Evolutionary conservation across 1,140 invertebrate genomes (phyloP).

Genomic region (Trichonephila clavipes): DNA sequence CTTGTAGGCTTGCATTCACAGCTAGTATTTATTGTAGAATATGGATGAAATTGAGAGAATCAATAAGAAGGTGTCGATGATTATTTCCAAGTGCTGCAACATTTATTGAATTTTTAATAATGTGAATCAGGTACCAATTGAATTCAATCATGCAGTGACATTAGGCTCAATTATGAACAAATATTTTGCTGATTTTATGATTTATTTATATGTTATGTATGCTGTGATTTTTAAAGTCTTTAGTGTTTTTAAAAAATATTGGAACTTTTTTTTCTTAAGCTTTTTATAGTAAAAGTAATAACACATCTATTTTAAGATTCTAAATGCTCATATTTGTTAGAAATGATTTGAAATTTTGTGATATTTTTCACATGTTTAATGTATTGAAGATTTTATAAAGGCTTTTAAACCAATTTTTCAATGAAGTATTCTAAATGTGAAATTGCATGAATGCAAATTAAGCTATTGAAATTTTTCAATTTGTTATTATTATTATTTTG

Average conservation of each 20-base stretch:
- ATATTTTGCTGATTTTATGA: neutral
- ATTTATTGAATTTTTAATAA: neutral
- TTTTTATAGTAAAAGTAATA: neutral
- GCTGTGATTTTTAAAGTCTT: neutral
- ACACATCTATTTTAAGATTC: neutral
- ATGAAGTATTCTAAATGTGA: too few species aligned
- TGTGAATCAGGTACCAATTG: neutral
- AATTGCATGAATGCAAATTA: too few species aligned
- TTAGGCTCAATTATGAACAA: constrained; percentile 21
- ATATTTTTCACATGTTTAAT: neutral
- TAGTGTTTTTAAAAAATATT: neutral
- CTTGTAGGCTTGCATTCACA: neutral
- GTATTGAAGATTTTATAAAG: too few species aligned
- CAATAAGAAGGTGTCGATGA: neutral
- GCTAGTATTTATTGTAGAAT: neutral
- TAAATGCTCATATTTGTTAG: neutral
- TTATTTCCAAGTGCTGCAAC: neutral
- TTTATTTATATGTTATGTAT: neutral
- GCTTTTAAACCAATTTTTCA: too few species aligned
- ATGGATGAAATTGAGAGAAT: constrained; percentile 11
- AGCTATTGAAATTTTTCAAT: too few species aligned
- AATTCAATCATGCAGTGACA: neutral
- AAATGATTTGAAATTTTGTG: neutral
- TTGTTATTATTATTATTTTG: too few species aligned
- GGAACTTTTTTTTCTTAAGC: neutral